Evolutionary conservation across 2,797 vertebrate species (phyloP).

Genomic region (Darevskia nairensis): DNA sequence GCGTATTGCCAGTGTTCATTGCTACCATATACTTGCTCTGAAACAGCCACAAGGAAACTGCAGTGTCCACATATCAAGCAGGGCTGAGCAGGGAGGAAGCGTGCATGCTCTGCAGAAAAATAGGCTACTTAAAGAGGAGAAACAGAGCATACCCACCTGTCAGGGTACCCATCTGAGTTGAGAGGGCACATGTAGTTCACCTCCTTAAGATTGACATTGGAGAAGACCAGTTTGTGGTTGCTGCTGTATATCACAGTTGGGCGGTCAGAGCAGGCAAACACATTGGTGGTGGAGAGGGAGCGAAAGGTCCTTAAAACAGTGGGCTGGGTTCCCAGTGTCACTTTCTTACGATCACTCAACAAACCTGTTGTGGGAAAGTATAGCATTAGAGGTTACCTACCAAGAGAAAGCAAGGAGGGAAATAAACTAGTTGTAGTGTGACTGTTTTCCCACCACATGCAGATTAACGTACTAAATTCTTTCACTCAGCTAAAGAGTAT

Average conservation of each 20-base stretch:
- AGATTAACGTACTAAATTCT: neutral
- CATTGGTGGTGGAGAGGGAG: constrained; percentile 97
- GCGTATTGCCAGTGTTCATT: neutral
- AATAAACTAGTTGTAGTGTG: neutral
- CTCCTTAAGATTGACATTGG: constrained; percentile 99
- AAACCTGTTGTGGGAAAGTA: constrained; percentile 78
- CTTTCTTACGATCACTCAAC: constrained; percentile 96
- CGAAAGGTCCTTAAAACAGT: constrained; percentile 96
- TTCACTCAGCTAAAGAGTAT: neutral
- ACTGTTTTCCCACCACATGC: neutral
- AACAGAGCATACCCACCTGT: constrained; percentile 83
- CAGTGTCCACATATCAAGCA: neutral
- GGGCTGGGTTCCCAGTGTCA: constrained; percentile 97
- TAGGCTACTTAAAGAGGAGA: neutral
- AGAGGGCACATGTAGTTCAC: constrained; percentile 99
- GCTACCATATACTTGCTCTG: neutral
- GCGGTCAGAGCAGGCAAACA: constrained; percentile 98
- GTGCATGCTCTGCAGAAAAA: neutral
- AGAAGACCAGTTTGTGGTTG: constrained; percentile 99
- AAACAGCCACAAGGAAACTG: neutral
- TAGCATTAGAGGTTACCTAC: fast-evolving
- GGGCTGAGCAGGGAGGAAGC: neutral
- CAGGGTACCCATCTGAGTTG: constrained; percentile 97
- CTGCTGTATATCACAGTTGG: constrained; percentile 99
- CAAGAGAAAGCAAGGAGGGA: neutral